Base-by-base conservation (phyloP, 2,113 vertebrate species). In the Rafetus swinhoei region DNA sequence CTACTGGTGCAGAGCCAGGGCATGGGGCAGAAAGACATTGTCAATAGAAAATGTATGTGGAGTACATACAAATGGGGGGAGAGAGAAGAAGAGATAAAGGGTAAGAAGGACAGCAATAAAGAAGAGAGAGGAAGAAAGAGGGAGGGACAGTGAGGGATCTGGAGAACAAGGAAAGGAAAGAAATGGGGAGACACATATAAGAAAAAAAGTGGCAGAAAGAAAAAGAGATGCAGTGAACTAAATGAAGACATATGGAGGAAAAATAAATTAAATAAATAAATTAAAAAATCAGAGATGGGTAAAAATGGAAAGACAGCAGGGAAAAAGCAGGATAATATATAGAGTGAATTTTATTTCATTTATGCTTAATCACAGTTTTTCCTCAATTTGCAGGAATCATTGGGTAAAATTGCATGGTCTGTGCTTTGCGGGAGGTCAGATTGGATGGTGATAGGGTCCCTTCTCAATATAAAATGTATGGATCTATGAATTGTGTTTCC, bases 371-470 rank as follows among this genome's bases (percentile, higher is more conserved):
- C 65, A 19, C 65, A 69, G 7, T 19, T 72, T 72, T 35, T 18
- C 65, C 18, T 72, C n/a, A 35, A 59, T 9, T 13, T 74, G 24
- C 54, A 80, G 39, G 3, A 52, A 7, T 21, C 87, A 50, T 80
- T 22, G 59, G 50, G 19, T 4, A 27, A 35, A n/a, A 39, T 1
- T 0, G 2, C 35, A 24, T 19, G 35, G 53, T 15, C 13, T 6
- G 2, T 5, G 84, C 87, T 25, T 45, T 50, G 62, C 1, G 76
- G 83, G 39, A 74, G 79, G 84, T 8, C 8, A 6, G 39, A 0
- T 54, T 25, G 54, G 27, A 57, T 22, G 24, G 21, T 52, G 1
- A 25, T 57, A 11, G 60, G 62, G 3, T 77, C 22, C 12, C 6
- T 12, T 24, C 39, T 77, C 10, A 35, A 11, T 11, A 50, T 77